phyloP scores from a whole-genome alignment of 2,113 vertebrate species.

The Micronycteris hirsuta region DNA sequence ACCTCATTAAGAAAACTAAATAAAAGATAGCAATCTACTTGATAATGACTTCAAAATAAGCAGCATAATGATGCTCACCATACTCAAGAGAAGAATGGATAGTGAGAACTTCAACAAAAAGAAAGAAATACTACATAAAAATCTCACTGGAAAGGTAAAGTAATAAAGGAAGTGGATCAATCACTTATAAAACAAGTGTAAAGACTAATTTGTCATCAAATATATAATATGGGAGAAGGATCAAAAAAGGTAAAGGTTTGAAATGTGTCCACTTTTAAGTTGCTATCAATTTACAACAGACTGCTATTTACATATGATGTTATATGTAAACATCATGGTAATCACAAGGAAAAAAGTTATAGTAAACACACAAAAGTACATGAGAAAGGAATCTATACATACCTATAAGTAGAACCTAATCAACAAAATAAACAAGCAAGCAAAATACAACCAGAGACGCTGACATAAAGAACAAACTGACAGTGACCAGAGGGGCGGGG shows the following conservation, averaged over 20 bases:
- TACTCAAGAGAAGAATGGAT: background rate
- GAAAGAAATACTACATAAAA: background rate
- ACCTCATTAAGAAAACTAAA: background rate
- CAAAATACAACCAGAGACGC: too few relatives aligned
- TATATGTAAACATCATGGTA: background rate
- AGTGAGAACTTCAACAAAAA: background rate
- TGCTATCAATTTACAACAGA: background rate
- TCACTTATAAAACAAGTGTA: background rate
- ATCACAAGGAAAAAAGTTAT: background rate
- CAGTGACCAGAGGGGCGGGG: too few relatives aligned
- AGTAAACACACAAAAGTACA: background rate
- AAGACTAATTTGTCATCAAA: background rate
- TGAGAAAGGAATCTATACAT: background rate
- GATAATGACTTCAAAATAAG: background rate
- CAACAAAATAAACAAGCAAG: too few relatives aligned
- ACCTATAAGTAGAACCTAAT: background rate
- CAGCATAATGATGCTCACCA: background rate
- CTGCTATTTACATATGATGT: background rate
- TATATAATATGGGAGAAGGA: background rate
- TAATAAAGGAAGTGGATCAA: background rate
- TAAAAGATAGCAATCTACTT: too few relatives aligned
- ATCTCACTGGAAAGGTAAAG: background rate
- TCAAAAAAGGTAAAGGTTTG: background rate
- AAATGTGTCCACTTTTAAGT: background rate
- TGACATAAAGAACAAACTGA: too few relatives aligned